Evolutionary conservation across 2,113 vertebrate genomes (phyloP).

Genomic region (Turdus rufiventris): DNA sequence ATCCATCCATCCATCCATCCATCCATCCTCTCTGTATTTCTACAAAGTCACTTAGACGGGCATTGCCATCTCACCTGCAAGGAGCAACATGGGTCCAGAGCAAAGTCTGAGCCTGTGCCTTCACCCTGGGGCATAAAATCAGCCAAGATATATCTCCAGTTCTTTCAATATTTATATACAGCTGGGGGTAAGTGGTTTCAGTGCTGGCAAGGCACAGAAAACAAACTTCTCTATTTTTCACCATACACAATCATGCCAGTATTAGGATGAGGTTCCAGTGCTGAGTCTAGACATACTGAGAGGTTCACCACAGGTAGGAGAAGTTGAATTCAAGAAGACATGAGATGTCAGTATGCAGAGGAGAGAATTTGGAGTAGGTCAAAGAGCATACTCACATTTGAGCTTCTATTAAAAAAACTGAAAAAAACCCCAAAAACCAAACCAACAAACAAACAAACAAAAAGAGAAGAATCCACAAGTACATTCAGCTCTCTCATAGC

Average conservation of each 20-base stretch:
- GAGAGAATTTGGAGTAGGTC: neutral
- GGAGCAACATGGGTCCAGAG: neutral
- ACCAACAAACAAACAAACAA: neutral
- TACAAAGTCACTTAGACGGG: neutral
- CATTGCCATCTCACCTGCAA: neutral
- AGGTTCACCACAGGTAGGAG: neutral
- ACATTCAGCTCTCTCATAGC: constrained; percentile 20
- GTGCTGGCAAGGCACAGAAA: neutral
- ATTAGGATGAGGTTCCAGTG: neutral
- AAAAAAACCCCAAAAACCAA: neutral
- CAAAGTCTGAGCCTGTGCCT: neutral
- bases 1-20: neutral
- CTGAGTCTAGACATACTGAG: neutral
- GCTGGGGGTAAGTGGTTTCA: neutral
- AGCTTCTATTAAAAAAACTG: neutral
- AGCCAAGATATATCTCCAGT: neutral
- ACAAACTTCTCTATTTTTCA: neutral
- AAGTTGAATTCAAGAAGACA: neutral
- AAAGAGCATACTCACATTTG: neutral
- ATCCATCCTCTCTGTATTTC: neutral
- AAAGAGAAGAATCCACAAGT: neutral
- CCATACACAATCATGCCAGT: neutral
- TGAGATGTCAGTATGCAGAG: neutral
- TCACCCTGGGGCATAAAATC: neutral
- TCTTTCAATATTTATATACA: constrained; percentile 29